Conservation (phyloP, 2,888 invertebrate genomes). For the Coelinius sp. region DNA sequence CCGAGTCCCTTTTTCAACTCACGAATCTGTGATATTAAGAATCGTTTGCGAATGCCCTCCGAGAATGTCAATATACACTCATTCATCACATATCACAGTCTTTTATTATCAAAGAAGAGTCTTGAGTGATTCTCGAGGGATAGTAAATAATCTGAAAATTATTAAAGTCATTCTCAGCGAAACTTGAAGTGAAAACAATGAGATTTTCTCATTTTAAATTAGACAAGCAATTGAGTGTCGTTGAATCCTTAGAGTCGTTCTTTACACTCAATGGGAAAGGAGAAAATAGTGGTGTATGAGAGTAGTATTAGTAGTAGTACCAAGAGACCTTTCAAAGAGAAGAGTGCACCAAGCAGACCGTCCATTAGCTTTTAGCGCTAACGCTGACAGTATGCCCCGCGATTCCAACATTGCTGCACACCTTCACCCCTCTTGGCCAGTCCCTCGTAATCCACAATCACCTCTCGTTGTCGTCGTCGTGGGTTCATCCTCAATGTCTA, state of each 20-base stretch:
- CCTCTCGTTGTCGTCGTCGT: conserved; percentile 11
- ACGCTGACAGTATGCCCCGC: conserved; percentile 50
- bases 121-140: neutral
- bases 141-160: neutral
- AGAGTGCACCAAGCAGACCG: conserved; percentile 28
- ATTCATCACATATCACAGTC: conserved; percentile 1
- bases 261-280: neutral
- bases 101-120: neutral
- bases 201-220: conserved; percentile 9
- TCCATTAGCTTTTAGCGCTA: conserved; percentile 61
- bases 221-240: conserved; percentile 18
- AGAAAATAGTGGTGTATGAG: neutral
- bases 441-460: conserved; percentile 28
- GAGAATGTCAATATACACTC: neutral
- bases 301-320: neutral
- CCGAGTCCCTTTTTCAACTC: neutral
- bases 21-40: neutral
- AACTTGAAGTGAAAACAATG: neutral
- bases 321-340: conserved; percentile 15
- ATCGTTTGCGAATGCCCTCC: neutral
- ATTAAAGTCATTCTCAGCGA: neutral
- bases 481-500: conserved; percentile 19
- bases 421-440: conserved; percentile 42
- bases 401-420: conserved; percentile 28
- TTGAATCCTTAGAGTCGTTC: conserved; percentile 2